These are phyloP conservation scores for Melipona beecheii DNA, from an alignment of 2,888 invertebrate species.

Conservation along the genomic window DNA sequence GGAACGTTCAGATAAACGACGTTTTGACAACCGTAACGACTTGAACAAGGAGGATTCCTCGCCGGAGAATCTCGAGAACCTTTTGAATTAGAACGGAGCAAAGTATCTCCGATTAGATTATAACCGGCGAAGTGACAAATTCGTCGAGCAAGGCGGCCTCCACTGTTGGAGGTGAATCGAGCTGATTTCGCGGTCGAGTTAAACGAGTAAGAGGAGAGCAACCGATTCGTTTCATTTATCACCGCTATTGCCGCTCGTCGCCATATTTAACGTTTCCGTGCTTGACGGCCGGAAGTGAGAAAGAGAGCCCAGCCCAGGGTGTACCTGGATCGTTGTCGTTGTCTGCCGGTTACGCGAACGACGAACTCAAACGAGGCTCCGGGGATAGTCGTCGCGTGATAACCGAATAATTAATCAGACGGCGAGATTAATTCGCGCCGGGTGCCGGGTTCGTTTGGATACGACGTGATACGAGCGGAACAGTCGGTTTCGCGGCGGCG, in stretches of 20 bases:
- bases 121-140: conserved; percentile 25
- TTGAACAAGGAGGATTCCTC: no score
- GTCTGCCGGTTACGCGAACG: conserved; percentile 63
- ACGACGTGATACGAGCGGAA: conserved; percentile 59
- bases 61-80: neutral
- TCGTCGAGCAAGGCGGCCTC: neutral
- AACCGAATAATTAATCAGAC: conserved; percentile 81
- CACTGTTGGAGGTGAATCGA: neutral
- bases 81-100: neutral
- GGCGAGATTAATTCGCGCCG: conserved; percentile 76
- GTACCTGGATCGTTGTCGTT: conserved; percentile 7
- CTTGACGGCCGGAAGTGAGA: neutral
- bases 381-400: conserved; percentile 75
- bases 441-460: conserved; percentile 67
- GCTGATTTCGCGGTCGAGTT: conserved; percentile 38
- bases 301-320: neutral
- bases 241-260: conserved; percentile 27
- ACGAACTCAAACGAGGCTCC: conserved; percentile 67
- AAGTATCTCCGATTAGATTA: conserved; percentile 11
- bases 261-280: conserved; percentile 40
- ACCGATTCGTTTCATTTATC: conserved; percentile 47
- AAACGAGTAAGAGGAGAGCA: conserved; percentile 29
- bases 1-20: neutral
- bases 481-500: conserved; percentile 52
- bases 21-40: neutral